Base-by-base conservation (phyloP, 1,140 invertebrate species). In the Sycophila sp. region DNA sequence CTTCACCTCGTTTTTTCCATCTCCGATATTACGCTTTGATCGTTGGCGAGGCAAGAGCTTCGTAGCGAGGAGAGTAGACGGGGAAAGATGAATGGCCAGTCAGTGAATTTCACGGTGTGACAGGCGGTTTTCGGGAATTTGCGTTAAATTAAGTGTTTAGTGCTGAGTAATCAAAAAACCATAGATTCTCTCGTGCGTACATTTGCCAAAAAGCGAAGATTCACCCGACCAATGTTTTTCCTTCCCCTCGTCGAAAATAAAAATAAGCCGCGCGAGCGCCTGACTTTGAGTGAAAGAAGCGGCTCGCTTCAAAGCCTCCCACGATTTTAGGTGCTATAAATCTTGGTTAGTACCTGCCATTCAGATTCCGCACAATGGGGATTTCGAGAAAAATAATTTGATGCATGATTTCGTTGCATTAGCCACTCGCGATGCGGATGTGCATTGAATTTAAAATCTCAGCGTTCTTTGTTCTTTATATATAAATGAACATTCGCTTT, bases 141-240 rank as follows among this genome's bases (percentile, higher is more conserved):
- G 62, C 53, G 62, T 65, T 66, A 65, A 71, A 71, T 71, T 24
- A 65, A 71, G 47, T 66, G 69, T 65, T 71, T 66, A 71, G 36
- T 66, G 69, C 69, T 71, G 69, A 71, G 53, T 71, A 71, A 71
- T 71, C 40, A 71, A 71, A 65, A 58, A 47, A 51, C 49, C 55
- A 65, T 71, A 32, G 34, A 64, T 53, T 24, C 38, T 22, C 28
- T 1, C 34, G 6, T 34, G 28, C 55, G 62, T 22, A 24, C 42
- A 10, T 68, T 47, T 38, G 38, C n/a, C 1, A 7, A 58, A 40
- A 47, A n/a, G 6, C 19, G 19, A 58, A 26, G 13, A 38, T 38
- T 38, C 55, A 58, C 17, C 7, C 17, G 19, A 22, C 19, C 42
- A 0, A 22, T 3, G 42, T 47, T 47, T 22, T 24, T 47, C 42